Evolutionary conservation across 2,113 vertebrate species (phyloP), one percentile per base, ranked within the genome.

Genomic region (Carassius gibelio): DNA sequence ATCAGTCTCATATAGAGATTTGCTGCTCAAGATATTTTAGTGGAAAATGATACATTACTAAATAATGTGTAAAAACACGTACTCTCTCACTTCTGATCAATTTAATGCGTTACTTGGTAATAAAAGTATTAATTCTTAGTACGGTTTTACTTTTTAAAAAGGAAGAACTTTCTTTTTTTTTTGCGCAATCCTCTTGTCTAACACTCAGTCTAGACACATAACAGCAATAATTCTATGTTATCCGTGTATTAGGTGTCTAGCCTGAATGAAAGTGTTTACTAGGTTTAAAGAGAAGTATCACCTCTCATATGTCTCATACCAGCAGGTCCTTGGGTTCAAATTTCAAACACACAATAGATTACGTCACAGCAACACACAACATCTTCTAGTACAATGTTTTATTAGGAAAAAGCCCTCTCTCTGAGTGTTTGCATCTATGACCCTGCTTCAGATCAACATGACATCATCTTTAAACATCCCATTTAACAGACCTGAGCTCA

Each of bases 221-320:
- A 45, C 42, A 9, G 42, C 8, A 45, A 45, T 45, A 8, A 45
- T 45, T 45, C 42, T 9, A 42, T 42, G 8, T 9, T 45, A 45
- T 45, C 2, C 8, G 9, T 45, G 45, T 11, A 48, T 48, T 50
- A 0, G 26, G 26, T 26, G 26, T 26, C 26, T 26, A 81, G 88
- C 89, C 87, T 88, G 91, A 90, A 90, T 26, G 26, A 26, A 26
- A 26, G 26, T 30, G 92, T 87, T 95, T 94, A 94, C 90, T 94
- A 87, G 81, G 85, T 81, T 88, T 91, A 91, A 88, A 91, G 88
- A 93, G 92, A 93, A 92, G 91, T 92, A 91, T 90, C 85, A 89
- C 85, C 81, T 84, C 55, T 81, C 85, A 85, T 74, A 85, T 34
- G n/a, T 82, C 69, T 85, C 48, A 76, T 59, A 80, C 59, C 80